These are phyloP conservation scores for Agonum fuliginosum DNA, from an alignment of 2,888 invertebrate species.

Conservation along the genomic window DNA sequence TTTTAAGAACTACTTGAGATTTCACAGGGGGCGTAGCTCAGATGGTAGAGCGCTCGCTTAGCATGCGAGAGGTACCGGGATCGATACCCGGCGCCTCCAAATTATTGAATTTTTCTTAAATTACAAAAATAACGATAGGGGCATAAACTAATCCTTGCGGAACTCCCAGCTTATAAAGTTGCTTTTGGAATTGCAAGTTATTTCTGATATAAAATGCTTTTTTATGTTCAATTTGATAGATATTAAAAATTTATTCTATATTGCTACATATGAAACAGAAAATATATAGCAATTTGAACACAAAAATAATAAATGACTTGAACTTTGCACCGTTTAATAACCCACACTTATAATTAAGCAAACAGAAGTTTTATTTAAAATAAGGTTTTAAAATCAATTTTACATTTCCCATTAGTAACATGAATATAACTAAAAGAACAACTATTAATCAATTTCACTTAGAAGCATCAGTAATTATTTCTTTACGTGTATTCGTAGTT, in stretches of 20 bases:
- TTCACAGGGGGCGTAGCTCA: constrained; percentile 72
- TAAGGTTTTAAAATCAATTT: neutral
- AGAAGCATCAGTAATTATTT: neutral
- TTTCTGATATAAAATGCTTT: too few relatives aligned
- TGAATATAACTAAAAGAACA: too few relatives aligned
- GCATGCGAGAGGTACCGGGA: constrained; percentile 77
- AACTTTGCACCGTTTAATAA: too few relatives aligned
- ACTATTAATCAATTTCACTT: neutral
- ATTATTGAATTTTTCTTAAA: neutral
- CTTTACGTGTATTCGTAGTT: neutral
- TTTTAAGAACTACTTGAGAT: neutral
- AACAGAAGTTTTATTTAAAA: neutral
- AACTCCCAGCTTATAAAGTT: too few relatives aligned
- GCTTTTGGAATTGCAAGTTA: too few relatives aligned
- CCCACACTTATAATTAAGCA: too few relatives aligned
- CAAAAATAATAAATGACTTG: too few relatives aligned
- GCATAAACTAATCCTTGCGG: neutral
- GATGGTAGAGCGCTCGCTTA: constrained; percentile 77
- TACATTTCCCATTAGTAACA: neutral
- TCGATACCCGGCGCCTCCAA: constrained; percentile 74
- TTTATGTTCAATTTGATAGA: too few relatives aligned
- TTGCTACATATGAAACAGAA: too few relatives aligned
- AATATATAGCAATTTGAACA: too few relatives aligned
- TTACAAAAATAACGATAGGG: neutral
- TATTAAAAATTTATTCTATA: too few relatives aligned